Percentiles rank a stretch among this genome's conserved stretches.
Conservation (phyloP, 2,888 invertebrate genomes). For the Drosophila neotestacea region DNA sequence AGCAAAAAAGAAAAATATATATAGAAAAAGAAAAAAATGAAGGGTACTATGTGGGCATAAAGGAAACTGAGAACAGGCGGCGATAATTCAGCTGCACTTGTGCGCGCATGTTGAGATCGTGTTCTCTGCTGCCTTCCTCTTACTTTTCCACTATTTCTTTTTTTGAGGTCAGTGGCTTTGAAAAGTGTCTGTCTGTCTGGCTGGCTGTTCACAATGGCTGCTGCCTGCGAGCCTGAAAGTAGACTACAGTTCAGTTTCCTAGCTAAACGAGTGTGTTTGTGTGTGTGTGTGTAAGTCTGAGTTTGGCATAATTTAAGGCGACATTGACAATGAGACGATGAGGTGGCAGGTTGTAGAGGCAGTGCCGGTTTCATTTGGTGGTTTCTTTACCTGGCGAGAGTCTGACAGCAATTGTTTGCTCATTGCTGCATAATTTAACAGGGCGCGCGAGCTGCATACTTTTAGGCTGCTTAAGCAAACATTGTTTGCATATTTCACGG, state of each 20-base stretch:
- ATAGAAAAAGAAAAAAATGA: background rate
- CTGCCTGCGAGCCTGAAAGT: slow-evolving; percentile 61
- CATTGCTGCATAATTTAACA: slow-evolving; percentile 76
- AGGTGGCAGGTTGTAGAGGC: slow-evolving; percentile 6
- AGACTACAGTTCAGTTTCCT: slow-evolving; percentile 52
- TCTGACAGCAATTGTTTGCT: slow-evolving; percentile 76
- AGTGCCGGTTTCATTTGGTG: slow-evolving; percentile 24
- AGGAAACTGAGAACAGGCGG: slow-evolving; percentile 56
- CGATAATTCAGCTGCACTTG: slow-evolving; percentile 73
- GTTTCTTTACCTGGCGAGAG: slow-evolving; percentile 33
- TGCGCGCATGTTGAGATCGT: slow-evolving; percentile 72
- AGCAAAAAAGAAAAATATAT: slow-evolving; percentile 8
- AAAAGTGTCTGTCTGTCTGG: slow-evolving; percentile 52
- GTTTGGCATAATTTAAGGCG: slow-evolving; percentile 76
- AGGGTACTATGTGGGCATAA: slow-evolving; percentile 48
- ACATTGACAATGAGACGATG: slow-evolving; percentile 77
- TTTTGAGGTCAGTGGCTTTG: slow-evolving; percentile 81
- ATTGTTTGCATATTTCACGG: slow-evolving; percentile 78
- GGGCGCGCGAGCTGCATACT: slow-evolving; percentile 54
- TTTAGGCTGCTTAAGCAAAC: slow-evolving; percentile 69
- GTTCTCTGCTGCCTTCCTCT: slow-evolving; percentile 22
- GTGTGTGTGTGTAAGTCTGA: slow-evolving; percentile 22
- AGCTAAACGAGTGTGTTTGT: background rate
- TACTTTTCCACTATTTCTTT: slow-evolving; percentile 30
- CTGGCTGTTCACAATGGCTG: slow-evolving; percentile 56